A percentile compares a stretch with the other conserved stretches of the same genome.
phyloP scores from a whole-genome alignment of 2,113 vertebrate genomes.

The Helogale parvula region DNA sequence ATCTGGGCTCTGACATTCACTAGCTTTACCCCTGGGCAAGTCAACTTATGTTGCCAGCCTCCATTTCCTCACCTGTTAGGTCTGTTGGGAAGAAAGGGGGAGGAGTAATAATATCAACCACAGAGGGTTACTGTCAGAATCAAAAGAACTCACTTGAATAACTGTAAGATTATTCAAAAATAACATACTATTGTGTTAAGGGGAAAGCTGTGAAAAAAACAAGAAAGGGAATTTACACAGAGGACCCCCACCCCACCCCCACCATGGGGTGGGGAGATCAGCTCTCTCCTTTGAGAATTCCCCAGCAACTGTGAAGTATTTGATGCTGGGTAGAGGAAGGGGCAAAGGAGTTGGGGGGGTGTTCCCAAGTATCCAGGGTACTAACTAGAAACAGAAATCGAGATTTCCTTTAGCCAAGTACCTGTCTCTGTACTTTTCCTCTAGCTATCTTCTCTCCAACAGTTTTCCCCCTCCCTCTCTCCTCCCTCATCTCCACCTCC shows the following conservation, averaged over 20 bases:
- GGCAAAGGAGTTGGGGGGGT: not conserved
- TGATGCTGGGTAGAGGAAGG: not conserved
- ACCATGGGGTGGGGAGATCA: not conserved
- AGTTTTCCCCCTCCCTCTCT: conserved; percentile 36
- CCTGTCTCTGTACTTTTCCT: conserved; percentile 76
- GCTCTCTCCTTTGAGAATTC: not conserved
- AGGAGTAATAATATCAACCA: not conserved
- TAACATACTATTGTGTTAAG: not conserved
- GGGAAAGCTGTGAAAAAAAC: not conserved
- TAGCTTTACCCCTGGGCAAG: conserved; percentile 15
- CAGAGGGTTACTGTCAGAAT: not conserved
- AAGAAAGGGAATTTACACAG: not conserved
- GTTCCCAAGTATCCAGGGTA: not conserved
- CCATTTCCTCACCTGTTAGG: not conserved
- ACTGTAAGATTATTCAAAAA: not conserved
- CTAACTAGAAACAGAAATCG: not conserved
- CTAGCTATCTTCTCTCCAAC: not conserved
- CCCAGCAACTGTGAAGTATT: not conserved
- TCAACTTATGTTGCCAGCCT: not conserved
- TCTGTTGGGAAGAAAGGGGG: not conserved
- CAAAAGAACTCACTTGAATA: not conserved
- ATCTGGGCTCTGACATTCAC: not conserved
- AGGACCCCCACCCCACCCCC: not conserved
- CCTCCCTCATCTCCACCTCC: conserved; percentile 55
- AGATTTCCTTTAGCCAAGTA: conserved; percentile 55